These are phyloP conservation scores for Helostoma temminkii DNA, from an alignment of 2,797 vertebrate genomes.

Conservation along the genomic window DNA sequence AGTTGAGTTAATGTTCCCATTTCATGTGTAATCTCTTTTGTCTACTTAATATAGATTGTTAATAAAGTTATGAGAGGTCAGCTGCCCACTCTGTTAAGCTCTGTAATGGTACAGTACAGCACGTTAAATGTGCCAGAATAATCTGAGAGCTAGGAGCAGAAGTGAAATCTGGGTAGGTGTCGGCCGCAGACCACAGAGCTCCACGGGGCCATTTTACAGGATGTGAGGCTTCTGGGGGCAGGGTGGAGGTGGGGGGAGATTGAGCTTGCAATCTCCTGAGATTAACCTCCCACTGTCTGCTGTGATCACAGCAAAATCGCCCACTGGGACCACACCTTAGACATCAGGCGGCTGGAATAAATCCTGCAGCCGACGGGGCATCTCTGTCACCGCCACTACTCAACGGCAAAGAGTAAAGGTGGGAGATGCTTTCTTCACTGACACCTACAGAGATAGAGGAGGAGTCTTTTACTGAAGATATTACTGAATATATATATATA, in stretches of 20 bases:
- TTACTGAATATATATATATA: too few species aligned
- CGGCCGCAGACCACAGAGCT: constrained; percentile 44
- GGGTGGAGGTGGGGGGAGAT: constrained; percentile 73
- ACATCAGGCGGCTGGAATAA: constrained; percentile 54
- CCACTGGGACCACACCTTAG: constrained; percentile 72
- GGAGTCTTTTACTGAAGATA: background rate
- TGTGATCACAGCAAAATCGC: constrained; percentile 79
- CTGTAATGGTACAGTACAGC: constrained; percentile 10
- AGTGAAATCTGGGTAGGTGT: constrained; percentile 61
- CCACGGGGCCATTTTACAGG: constrained; percentile 55
- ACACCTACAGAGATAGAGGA: constrained; percentile 9
- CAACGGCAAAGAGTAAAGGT: constrained; percentile 22
- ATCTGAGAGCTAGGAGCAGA: constrained; percentile 31
- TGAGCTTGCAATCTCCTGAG: constrained; percentile 77
- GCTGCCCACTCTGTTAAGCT: constrained; percentile 9
- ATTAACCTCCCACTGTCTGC: constrained; percentile 81
- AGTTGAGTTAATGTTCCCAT: background rate
- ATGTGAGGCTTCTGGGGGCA: constrained; percentile 64
- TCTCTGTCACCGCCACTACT: constrained; percentile 44
- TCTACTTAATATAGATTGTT: constrained; percentile 27
- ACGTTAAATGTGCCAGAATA: constrained; percentile 35
- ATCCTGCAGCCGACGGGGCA: constrained; percentile 48
- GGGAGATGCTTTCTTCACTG: constrained; percentile 3
- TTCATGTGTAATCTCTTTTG: constrained; percentile 8
- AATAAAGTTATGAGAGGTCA: constrained; percentile 28